Conservation (phyloP, 2,797 vertebrate genomes). For the Sus cebifrons region DNA sequence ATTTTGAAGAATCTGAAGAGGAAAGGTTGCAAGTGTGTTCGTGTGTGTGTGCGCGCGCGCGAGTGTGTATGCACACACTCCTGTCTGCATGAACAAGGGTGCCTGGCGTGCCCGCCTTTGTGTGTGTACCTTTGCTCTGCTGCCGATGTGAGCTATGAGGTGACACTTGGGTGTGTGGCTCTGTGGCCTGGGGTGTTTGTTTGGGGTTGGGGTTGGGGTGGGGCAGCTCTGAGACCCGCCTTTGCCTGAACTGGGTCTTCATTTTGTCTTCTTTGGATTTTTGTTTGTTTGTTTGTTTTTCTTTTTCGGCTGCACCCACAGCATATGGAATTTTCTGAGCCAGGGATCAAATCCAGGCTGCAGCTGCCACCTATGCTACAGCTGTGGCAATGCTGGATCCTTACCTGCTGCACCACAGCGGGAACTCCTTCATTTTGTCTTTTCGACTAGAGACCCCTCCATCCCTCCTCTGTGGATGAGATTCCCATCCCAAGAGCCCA, state of each 20-base stretch:
- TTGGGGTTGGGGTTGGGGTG: not conserved
- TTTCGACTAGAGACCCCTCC: not conserved
- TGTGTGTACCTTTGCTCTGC: rapidly evolving
- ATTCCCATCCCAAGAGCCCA: not conserved
- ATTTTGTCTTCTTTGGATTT: no score
- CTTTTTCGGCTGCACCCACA: no score
- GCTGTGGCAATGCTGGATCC: no score
- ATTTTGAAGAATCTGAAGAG: not conserved
- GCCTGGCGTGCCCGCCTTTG: not conserved
- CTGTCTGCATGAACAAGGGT: no score
- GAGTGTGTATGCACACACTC: no score
- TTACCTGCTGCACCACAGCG: no score
- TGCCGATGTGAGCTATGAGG: not conserved
- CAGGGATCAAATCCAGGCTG: no score
- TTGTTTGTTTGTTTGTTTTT: no score
- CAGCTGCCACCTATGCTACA: no score
- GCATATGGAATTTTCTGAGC: no score
- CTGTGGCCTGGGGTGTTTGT: rapidly evolving
- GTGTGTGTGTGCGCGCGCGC: rapidly evolving
- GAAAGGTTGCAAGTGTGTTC: no score
- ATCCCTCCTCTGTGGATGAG: not conserved
- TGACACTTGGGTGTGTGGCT: not conserved
- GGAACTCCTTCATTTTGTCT: not conserved
- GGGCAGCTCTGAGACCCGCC: not conserved
- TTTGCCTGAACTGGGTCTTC: not conserved